Base-by-base conservation (phyloP, 2,888 invertebrate genomes). In the Bhutanitis thaidina region DNA sequence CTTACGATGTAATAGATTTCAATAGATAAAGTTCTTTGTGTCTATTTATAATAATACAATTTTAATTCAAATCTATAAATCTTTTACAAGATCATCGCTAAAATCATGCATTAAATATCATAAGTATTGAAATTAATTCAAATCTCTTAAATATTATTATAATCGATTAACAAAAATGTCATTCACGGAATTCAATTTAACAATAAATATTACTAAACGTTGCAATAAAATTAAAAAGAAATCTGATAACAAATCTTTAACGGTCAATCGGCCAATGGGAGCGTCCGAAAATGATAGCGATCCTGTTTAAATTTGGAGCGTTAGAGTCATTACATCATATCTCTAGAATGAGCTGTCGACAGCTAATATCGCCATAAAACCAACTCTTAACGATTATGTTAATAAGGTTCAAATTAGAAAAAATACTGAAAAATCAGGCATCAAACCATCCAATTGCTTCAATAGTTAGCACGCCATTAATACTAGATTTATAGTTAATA, bases 191-290 rank as follows among this genome's bases (percentile, higher is more conserved):
- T 64, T 61, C 62, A 61, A 62, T 64, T 59, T 60, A 59, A 61
- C 52, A 44, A 56, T 53, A 56, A 64, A 62, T 64, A 53, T 62
- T 59, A 60, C 60, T 62, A 58, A 57, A 61, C 12, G 49, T 54
- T 57, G 58, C 57, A 57, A 62, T 65, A 65, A 67, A 67, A 62
- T 54, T 54, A 62, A 61, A 62, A 57, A 59, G 52, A 51, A 45
- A 57, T 52, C 54, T 56, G 58, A 55, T 55, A 58, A 56, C 49
- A 29, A 13, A 51, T 56, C 49, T 60, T 67, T 69, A 59, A 68
- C 59, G 57, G 58, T 43, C 57, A 32, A 12, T 52, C 59, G 38
- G 49, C 68, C 68, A 70, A 70, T 70, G 54, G 49, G 56, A 55
- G 50, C 36, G 39, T 41, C 40, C 15, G 40, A 37, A 36, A 30